These are phyloP conservation scores for Heliornis fulica DNA, from an alignment of 2,113 vertebrate genomes.

Conservation along the genomic window DNA sequence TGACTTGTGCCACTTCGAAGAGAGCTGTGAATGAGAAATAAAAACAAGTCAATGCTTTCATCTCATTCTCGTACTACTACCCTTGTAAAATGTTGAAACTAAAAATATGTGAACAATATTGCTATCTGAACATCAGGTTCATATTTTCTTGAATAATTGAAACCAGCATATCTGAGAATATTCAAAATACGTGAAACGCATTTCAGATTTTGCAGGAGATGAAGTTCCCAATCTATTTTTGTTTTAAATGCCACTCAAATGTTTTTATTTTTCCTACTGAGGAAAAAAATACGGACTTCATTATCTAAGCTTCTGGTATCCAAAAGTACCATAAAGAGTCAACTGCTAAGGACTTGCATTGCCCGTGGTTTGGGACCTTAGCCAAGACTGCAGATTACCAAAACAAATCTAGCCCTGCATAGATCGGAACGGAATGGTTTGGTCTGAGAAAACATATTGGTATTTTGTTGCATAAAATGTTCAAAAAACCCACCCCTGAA, in stretches of 20 bases:
- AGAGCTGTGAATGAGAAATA: neutral
- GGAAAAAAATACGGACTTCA: neutral
- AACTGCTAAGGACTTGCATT: conserved; percentile 29
- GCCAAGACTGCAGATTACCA: conserved; percentile 31
- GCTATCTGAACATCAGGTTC: neutral
- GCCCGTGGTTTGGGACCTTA: conserved; percentile 18
- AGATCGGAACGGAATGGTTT: neutral
- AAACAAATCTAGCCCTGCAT: neutral
- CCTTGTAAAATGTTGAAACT: neutral
- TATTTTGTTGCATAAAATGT: neutral
- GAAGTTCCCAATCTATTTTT: conserved; percentile 22
- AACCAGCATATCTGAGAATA: conserved; percentile 30
- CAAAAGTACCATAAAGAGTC: conserved; percentile 47
- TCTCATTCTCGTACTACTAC: neutral
- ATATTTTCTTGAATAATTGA: conserved; percentile 16
- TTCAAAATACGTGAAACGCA: neutral
- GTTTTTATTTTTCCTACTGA: conserved; percentile 44
- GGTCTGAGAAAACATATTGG: neutral
- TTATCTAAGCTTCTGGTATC: conserved; percentile 46
- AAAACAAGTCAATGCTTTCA: neutral
- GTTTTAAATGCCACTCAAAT: conserved; percentile 40
- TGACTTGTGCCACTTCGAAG: neutral
- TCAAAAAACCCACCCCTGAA: neutral
- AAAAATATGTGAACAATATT: neutral
- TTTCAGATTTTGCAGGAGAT: conserved; percentile 37